phyloP scores from a whole-genome alignment of 2,797 vertebrate species.

The Sphaeramia orbicularis region DNA sequence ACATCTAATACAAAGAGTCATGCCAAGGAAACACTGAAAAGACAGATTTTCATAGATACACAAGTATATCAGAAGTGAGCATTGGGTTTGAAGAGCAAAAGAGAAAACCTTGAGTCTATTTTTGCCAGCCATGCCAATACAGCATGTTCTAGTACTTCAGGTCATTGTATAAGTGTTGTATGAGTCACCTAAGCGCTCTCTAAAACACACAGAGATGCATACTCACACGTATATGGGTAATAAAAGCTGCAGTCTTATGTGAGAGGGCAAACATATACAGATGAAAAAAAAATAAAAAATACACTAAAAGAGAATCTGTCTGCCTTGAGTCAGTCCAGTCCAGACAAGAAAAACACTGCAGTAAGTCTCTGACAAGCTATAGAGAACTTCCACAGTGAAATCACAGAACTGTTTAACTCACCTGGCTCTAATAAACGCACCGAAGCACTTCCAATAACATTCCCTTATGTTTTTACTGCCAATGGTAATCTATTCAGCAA shows the following conservation, averaged over 20 bases:
- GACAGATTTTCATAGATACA: neutral
- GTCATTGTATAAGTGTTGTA: constrained; percentile 23
- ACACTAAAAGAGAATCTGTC: constrained; percentile 21
- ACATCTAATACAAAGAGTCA: neutral
- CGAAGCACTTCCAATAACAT: constrained; percentile 6
- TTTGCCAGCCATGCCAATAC: constrained; percentile 12
- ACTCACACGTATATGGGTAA: constrained; percentile 4
- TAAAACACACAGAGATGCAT: constrained; percentile 8
- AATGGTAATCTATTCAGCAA: neutral
- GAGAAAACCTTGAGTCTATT: constrained; percentile 19
- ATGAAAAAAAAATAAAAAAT: constrained; percentile 12
- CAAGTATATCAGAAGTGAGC: neutral
- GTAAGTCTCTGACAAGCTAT: constrained; percentile 8
- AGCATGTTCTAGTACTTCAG: constrained; percentile 19
- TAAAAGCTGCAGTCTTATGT: neutral
- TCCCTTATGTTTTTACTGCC: constrained; percentile 9
- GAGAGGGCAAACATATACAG: constrained; percentile 11
- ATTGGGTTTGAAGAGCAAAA: neutral
- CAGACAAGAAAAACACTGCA: constrained; percentile 6
- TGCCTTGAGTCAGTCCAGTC: constrained; percentile 17
- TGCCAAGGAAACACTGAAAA: neutral
- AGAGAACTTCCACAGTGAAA: constrained; percentile 23
- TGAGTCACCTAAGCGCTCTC: constrained; percentile 40
- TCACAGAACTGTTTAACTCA: constrained; percentile 28
- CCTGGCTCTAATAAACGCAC: constrained; percentile 10